A percentile compares a stretch with the other conserved stretches of the same genome.
These are phyloP conservation scores for Halcyon smyrnensis DNA, from an alignment of 2,797 vertebrate genomes.

Conservation along the genomic window DNA sequence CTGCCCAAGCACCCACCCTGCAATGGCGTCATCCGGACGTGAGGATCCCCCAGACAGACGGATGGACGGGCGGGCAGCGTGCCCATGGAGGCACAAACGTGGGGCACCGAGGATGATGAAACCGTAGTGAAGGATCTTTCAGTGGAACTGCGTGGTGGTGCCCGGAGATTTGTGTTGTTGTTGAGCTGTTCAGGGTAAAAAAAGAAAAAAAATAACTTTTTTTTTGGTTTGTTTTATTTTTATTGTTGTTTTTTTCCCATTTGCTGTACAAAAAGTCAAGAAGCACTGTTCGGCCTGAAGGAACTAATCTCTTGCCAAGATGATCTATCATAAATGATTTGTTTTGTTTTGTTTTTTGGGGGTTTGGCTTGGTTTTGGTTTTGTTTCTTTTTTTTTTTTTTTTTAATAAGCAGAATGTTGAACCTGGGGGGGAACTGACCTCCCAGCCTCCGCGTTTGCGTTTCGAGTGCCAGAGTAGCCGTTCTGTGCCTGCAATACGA, in stretches of 20 bases:
- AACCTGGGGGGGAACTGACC: not conserved
- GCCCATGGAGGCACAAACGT: not conserved
- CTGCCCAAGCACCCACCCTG: conserved; percentile 86
- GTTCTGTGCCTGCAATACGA: conserved; percentile 86
- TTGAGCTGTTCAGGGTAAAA: conserved; percentile 58
- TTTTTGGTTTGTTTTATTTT: not conserved
- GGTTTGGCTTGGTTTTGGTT: not conserved
- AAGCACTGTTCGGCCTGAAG: conserved; percentile 78
- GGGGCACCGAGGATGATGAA: not conserved
- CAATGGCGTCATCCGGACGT: conserved; percentile 87
- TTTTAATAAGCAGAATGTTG: conserved; percentile 58
- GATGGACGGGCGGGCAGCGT: fast-evolving
- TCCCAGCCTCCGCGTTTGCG: conserved; percentile 7
- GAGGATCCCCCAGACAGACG: not conserved
- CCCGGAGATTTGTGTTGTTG: conserved; percentile 35
- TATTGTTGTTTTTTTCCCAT: not conserved
- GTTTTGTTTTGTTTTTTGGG: not conserved
- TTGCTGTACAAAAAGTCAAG: conserved; percentile 73
- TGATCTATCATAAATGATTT: not conserved
- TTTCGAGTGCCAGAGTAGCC: conserved; percentile 80
- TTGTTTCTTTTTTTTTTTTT: conserved; percentile 32
- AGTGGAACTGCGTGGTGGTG: conserved; percentile 27
- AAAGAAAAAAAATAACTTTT: not conserved
- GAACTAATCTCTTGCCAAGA: conserved; percentile 74
- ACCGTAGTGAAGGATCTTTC: conserved; percentile 35